Conservation (phyloP, 2,113 vertebrate species). For the Ophthalmolycus amberensis region DNA sequence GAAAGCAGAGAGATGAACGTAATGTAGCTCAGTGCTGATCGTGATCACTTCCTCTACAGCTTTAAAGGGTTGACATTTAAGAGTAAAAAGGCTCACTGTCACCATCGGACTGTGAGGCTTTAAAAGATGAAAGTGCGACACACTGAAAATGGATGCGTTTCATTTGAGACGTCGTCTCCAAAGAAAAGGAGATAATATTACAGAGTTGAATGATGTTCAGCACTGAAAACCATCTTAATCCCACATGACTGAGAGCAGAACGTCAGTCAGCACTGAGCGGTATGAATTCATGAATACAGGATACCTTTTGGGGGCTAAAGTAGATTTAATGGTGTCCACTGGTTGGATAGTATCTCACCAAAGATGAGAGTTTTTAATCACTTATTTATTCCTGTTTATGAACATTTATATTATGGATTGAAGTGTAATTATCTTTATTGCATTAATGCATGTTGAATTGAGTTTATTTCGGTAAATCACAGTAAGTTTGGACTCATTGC, state of each 20-base stretch:
- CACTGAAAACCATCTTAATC: not conserved
- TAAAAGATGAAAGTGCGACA: not conserved
- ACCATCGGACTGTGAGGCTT: not conserved
- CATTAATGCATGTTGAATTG: not conserved
- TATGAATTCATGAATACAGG: too few species aligned
- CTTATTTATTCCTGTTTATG: not conserved
- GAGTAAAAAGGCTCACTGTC: not conserved
- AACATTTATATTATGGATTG: not conserved
- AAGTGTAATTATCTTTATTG: not conserved
- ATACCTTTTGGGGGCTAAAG: not conserved
- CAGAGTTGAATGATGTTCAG: not conserved
- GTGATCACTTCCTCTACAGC: not conserved
- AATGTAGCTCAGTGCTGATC: not conserved
- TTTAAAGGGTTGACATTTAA: constrained; percentile 18
- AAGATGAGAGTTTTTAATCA: not conserved
- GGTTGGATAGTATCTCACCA: not conserved
- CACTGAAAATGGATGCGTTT: not conserved
- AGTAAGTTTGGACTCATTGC: not conserved
- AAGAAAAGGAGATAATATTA: not conserved
- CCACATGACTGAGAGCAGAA: not conserved
- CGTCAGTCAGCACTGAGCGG: too few species aligned
- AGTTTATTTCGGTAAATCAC: not conserved
- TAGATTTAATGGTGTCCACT: not conserved
- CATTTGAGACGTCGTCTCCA: not conserved
- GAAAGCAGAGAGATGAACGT: not conserved